Percentiles rank a stretch among this genome's conserved stretches.
Conservation (phyloP, 2,113 vertebrate genomes). For the Phoxinus phoxinus region DNA sequence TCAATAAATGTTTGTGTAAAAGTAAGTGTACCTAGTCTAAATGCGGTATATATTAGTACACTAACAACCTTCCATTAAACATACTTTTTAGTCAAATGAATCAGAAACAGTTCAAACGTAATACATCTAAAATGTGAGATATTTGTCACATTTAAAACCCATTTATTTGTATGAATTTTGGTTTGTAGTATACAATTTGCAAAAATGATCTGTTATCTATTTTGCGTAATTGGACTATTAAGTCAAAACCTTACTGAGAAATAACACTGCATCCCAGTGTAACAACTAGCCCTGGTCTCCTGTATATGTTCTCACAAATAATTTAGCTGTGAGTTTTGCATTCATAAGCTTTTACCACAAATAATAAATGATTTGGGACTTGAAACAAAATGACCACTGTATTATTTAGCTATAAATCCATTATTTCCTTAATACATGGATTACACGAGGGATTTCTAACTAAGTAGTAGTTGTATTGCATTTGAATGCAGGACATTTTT, state of each 20-base stretch:
- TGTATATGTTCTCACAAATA: not conserved
- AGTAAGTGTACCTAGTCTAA: too few relatives aligned
- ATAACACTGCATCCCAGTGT: not conserved
- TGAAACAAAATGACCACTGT: not conserved
- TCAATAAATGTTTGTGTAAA: too few relatives aligned
- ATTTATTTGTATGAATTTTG: not conserved
- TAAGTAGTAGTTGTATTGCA: slow-evolving; percentile 43
- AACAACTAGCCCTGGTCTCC: not conserved
- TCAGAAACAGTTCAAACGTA: not conserved
- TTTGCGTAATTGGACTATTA: not conserved
- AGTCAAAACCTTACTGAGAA: not conserved
- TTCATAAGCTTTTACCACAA: not conserved
- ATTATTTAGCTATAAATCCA: not conserved
- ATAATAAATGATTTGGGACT: not conserved
- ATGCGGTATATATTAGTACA: too few relatives aligned
- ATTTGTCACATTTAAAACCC: not conserved
- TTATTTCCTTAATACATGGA: too few relatives aligned
- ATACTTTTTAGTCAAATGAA: not conserved
- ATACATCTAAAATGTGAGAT: not conserved
- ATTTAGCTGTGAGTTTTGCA: not conserved
- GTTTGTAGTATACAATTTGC: not conserved
- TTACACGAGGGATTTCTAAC: not conserved
- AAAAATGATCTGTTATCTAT: not conserved
- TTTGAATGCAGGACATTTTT: not conserved
- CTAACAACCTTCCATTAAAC: too few relatives aligned